These are phyloP conservation scores for Laspeyria flexula DNA, from an alignment of 2,888 invertebrate species.

Conservation along the genomic window DNA sequence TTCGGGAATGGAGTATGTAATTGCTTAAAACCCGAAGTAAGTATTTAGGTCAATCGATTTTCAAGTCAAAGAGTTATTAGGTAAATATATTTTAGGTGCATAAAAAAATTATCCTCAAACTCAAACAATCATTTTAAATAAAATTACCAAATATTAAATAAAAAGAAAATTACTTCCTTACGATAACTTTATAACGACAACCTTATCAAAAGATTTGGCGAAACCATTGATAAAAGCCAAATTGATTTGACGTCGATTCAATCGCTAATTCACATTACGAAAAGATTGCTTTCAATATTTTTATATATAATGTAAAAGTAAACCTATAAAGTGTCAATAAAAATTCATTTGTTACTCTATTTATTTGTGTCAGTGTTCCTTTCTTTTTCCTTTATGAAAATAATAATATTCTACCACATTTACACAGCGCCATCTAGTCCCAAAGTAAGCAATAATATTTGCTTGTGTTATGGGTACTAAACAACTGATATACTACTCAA, in stretches of 20 bases:
- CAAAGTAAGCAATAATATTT: too few species aligned
- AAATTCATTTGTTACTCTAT: slow-evolving; percentile 31
- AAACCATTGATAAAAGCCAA: slow-evolving; percentile 37
- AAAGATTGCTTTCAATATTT: slow-evolving; percentile 39
- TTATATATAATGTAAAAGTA: slow-evolving; percentile 24
- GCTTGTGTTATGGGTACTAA: too few species aligned
- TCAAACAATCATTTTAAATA: too few species aligned
- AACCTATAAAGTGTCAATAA: slow-evolving; percentile 12
- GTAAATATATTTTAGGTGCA: too few species aligned
- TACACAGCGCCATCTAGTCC: too few species aligned
- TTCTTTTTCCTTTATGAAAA: background rate
- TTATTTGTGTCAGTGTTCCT: slow-evolving; percentile 22
- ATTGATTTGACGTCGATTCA: slow-evolving; percentile 42
- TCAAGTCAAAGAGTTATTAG: too few species aligned
- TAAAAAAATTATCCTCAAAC: too few species aligned
- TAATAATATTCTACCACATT: too few species aligned
- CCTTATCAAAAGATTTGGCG: slow-evolving; percentile 34
- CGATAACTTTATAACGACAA: slow-evolving; percentile 30
- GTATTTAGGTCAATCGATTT: too few species aligned
- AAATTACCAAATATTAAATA: slow-evolving; percentile 16
- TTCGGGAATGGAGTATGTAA: too few species aligned
- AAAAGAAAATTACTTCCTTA: slow-evolving; percentile 20
- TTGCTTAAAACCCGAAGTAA: too few species aligned
- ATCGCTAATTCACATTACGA: slow-evolving; percentile 28
- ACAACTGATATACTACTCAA: too few species aligned